Evolutionary conservation across 2,113 vertebrate genomes (phyloP), one percentile per base, ranked within the genome.

Genomic region (Sturnira hondurensis): DNA sequence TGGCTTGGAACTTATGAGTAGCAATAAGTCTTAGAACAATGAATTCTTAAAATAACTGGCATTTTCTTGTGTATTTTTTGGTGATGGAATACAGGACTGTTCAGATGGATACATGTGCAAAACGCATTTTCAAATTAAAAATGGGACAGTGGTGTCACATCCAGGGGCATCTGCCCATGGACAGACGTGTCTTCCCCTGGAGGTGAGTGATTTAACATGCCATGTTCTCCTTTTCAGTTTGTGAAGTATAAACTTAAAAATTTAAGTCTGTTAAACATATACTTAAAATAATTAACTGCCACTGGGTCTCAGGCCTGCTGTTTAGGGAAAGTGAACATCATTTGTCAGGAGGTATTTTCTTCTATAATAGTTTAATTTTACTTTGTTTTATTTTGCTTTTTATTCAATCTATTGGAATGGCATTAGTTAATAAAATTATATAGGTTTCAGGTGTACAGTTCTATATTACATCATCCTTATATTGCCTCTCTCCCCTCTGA

Each of bases 21-120:
- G 36, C 50, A 13, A 0, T 94, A 88, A 8, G 22, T 91, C 86
- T 95, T 96, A 87, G 50, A 76, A 67, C 90, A 70, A 93, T 96
- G 33, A 43, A 31, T 91, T 94, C 61, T 93, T 67, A 95, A 67
- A 81, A 56, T 97, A 95, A 96, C 78, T 83, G 43, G 0, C 5
- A 38, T 94, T 96, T 97, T 87, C 31, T 88, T 70, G 3, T 86
- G 6, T 95, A 77, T 98, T 98, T 6, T 94, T 95, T 98, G 85
- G 93, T 86, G 54, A 80, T 96, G 97, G 56, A 96, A 96, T 26
- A 36, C 97, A 99, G 98, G 98, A 98, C 83, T 94, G 84, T 96
- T 88, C 92, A 96, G 98, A 98, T 97, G 98, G 98, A 92, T 99
- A 98, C 96, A 98, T 99, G 95, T 98, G 96, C 97, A 99, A 99